Percentiles rank a stretch among this genome's conserved stretches.
phyloP scores from a whole-genome alignment of 2,797 vertebrate species.

The Lithobates sylvaticus region DNA sequence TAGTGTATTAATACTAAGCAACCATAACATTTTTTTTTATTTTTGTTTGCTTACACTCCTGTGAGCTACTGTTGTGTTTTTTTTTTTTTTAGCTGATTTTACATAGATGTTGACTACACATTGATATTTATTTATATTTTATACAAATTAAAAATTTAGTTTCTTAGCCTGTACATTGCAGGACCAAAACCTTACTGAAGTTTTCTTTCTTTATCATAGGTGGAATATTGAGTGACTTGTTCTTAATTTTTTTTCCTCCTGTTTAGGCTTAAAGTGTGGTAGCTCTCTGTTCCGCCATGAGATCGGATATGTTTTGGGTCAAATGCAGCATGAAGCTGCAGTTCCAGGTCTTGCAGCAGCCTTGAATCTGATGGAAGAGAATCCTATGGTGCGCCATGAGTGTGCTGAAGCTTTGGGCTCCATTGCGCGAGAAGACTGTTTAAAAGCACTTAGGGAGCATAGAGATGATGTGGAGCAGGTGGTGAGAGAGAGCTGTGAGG shows the following conservation, averaged over 20 bases:
- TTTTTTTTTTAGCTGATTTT: too few relatives aligned
- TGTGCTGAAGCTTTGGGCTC: slow-evolving; percentile 93
- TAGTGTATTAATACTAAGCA: too few relatives aligned
- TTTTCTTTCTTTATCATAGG: too few relatives aligned
- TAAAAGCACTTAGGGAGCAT: slow-evolving; percentile 79
- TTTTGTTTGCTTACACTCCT: too few relatives aligned
- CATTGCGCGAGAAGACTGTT: slow-evolving; percentile 86
- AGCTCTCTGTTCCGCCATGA: slow-evolving; percentile 94
- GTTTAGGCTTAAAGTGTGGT: slow-evolving; percentile 82
- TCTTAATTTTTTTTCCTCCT: not conserved
- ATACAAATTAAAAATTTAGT: too few relatives aligned
- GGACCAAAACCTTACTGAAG: too few relatives aligned
- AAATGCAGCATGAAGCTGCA: slow-evolving; percentile 88
- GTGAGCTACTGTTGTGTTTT: too few relatives aligned
- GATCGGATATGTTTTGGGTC: slow-evolving; percentile 92
- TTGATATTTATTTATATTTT: too few relatives aligned
- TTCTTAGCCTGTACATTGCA: too few relatives aligned
- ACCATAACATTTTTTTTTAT: too few relatives aligned
- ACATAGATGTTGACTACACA: too few relatives aligned
- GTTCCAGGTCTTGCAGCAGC: slow-evolving; percentile 80
- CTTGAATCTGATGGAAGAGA: slow-evolving; percentile 78
- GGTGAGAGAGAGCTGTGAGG: slow-evolving; percentile 94
- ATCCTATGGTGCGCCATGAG: slow-evolving; percentile 94
- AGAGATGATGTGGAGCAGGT: slow-evolving; percentile 82
- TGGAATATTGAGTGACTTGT: too few relatives aligned